Conservation (phyloP, 2,888 invertebrate genomes). For the Metacarcinus magister region DNA sequence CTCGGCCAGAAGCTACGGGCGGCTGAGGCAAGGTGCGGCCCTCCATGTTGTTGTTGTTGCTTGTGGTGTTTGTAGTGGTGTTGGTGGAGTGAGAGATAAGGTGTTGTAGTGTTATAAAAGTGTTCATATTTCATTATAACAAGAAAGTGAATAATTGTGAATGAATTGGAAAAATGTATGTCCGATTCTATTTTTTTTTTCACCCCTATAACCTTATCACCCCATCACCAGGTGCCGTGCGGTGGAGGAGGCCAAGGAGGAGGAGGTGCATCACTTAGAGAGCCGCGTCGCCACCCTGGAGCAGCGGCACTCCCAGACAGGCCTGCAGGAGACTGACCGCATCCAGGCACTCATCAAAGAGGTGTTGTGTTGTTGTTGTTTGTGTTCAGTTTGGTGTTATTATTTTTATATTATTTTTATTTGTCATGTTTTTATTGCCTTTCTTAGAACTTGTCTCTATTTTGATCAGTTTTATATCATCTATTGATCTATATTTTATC, state of each 20-base stretch:
- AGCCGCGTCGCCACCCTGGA: constrained; percentile 88
- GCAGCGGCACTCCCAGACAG: constrained; percentile 84
- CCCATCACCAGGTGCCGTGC: constrained; percentile 59
- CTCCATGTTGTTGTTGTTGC: neutral
- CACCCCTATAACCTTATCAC: neutral
- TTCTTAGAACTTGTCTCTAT: neutral
- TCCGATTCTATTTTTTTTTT: too few relatives aligned
- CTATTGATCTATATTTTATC: too few relatives aligned
- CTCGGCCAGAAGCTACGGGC: constrained; percentile 73
- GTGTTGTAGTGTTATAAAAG: too few relatives aligned
- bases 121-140: too few relatives aligned
- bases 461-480: too few relatives aligned
- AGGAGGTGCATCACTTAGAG: constrained; percentile 90
- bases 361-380: neutral
- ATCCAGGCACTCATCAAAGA: constrained; percentile 82
- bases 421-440: neutral
- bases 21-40: constrained; percentile 66
- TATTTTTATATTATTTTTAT: neutral
- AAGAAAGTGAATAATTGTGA: too few relatives aligned
- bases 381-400: neutral
- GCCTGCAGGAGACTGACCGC: constrained; percentile 82
- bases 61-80: neutral
- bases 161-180: too few relatives aligned
- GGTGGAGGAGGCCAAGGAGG: constrained; percentile 88
- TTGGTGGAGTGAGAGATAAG: neutral